Conservation (phyloP, 2,888 invertebrate genomes). For the Trilocha varians region DNA sequence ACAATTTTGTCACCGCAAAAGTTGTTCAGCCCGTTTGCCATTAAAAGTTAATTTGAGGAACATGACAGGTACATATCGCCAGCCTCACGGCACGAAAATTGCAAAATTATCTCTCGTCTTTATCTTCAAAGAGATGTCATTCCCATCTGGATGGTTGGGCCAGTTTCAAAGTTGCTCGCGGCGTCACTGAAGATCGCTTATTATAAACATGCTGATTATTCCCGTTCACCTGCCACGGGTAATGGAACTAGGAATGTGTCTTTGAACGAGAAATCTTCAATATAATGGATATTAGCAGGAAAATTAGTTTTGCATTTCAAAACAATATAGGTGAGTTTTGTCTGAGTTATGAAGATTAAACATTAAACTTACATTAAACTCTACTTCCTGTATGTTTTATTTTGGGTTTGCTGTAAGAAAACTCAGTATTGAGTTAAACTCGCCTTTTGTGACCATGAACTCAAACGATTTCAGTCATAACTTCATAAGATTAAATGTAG, state of each 20-base stretch:
- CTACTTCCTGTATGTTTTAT: too few species aligned
- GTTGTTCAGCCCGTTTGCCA: slow-evolving; percentile 35
- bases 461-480: too few species aligned
- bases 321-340: too few species aligned
- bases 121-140: slow-evolving; percentile 73
- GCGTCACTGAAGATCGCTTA: slow-evolving; percentile 49
- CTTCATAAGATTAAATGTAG: too few species aligned
- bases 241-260: slow-evolving; percentile 35
- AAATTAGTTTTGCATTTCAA: too few species aligned
- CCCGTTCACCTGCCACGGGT: slow-evolving; percentile 37
- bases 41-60: slow-evolving; percentile 61
- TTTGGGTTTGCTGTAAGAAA: too few species aligned
- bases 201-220: slow-evolving; percentile 53
- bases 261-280: too few species aligned
- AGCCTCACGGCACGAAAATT: slow-evolving; percentile 60
- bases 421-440: too few species aligned
- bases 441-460: too few species aligned
- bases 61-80: slow-evolving; percentile 57
- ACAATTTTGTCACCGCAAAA: slow-evolving; percentile 35
- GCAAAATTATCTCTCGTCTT: slow-evolving; percentile 68
- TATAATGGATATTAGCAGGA: too few species aligned
- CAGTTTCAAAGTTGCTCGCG: slow-evolving; percentile 65
- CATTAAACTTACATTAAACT: too few species aligned
- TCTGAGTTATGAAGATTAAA: too few species aligned
- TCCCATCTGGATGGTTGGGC: slow-evolving; percentile 54